Percentiles rank a stretch among this genome's conserved stretches.
phyloP scores from a whole-genome alignment of 2,888 invertebrate species.

The Hemistola chrysoprasaria region DNA sequence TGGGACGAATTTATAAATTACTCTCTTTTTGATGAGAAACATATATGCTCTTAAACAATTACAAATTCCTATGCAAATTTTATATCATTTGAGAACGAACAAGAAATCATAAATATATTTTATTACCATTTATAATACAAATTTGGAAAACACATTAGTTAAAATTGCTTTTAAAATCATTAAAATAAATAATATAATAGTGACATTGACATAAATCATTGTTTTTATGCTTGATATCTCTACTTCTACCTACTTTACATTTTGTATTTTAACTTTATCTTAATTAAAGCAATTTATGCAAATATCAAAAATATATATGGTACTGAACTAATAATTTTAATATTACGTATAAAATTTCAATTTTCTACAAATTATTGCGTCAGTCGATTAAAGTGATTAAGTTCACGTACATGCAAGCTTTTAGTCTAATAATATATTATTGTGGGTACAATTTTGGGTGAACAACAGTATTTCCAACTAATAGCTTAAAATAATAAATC shows the following conservation, averaged over 20 bases:
- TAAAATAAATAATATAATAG: conserved; percentile 19
- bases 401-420: no score
- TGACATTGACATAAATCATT: conserved; percentile 17
- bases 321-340: no score
- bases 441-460: no score
- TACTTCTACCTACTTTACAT: background rate
- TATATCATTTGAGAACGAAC: conserved; percentile 9
- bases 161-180: conserved; percentile 16
- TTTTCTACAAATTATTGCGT: no score
- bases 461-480: no score
- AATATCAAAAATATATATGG: no score
- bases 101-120: conserved; percentile 18
- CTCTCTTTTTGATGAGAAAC: no score
- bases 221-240: conserved; percentile 14
- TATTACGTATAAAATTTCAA: conserved; percentile 6
- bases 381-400: conserved; percentile 8
- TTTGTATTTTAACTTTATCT: no score
- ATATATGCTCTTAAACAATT: conserved; percentile 4
- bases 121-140: conserved; percentile 14
- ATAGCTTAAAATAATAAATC: no score
- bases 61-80: conserved; percentile 16
- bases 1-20: no score
- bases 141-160: conserved; percentile 18
- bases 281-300: no score
- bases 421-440: no score